A percentile compares a stretch with the other conserved stretches of the same genome.
Conservation (phyloP, 64 coral and sea anemone species). For the Orbicella faveolata region DNA sequence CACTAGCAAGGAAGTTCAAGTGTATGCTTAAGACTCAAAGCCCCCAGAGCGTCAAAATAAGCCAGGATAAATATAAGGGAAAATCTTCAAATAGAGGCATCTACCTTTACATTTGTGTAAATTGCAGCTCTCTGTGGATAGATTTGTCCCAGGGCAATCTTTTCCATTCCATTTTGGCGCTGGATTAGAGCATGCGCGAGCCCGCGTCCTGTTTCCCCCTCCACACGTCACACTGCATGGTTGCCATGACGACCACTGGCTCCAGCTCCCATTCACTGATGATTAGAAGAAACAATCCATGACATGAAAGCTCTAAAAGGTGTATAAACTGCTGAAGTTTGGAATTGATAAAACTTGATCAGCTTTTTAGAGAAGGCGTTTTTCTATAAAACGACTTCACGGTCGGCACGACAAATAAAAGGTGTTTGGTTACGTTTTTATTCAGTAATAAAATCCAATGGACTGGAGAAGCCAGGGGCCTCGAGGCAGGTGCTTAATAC, state of each 20-base stretch:
- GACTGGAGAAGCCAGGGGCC: no score
- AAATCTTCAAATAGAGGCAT: background rate
- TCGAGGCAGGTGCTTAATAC: no score
- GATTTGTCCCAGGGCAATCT: background rate
- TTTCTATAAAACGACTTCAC: no score
- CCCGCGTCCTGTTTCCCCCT: background rate
- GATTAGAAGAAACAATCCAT: background rate
- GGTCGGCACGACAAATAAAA: no score
- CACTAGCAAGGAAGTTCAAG: no score
- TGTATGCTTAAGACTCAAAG: no score
- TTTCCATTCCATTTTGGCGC: background rate
- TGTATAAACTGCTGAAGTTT: no score
- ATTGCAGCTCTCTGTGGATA: background rate
- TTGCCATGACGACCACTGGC: background rate
- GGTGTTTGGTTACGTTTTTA: no score
- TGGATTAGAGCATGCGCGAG: conserved; percentile 9
- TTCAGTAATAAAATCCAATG: no score
- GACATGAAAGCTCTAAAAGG: background rate
- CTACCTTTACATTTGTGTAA: background rate
- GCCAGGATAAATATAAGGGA: background rate
- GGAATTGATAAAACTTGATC: no score
- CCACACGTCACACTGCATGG: background rate
- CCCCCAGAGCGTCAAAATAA: no score
- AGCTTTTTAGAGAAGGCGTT: no score
- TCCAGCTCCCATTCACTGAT: conserved; percentile 8